Conservation (phyloP, 2,797 vertebrate genomes). For the Trichosurus vulpecula region DNA sequence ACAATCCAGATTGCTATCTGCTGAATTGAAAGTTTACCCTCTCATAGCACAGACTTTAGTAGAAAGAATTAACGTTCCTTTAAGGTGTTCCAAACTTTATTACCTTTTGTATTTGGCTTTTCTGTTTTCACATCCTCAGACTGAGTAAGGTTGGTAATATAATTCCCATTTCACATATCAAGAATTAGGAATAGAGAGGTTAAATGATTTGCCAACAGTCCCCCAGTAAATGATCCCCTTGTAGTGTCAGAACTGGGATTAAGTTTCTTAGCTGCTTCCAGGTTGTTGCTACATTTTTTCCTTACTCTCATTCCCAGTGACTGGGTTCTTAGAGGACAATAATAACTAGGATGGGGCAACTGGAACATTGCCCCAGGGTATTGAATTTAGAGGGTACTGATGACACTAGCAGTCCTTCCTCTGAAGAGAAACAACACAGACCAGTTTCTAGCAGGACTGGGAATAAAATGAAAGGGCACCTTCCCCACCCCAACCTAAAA, state of each 20-base stretch:
- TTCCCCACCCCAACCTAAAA: not conserved
- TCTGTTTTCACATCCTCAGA: not conserved
- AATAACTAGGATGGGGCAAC: not conserved
- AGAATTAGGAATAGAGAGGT: not conserved
- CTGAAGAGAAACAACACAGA: not conserved
- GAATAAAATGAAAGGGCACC: not conserved
- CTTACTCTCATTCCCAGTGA: not conserved
- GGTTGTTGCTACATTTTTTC: not conserved
- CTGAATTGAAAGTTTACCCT: not conserved
- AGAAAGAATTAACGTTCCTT: not conserved
- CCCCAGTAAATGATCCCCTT: not conserved
- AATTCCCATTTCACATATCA: not conserved
- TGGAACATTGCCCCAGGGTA: not conserved
- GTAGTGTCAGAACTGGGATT: constrained; percentile 24
- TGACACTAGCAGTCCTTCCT: not conserved
- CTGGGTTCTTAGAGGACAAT: not conserved
- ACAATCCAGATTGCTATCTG: not conserved
- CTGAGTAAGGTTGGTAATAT: not conserved
- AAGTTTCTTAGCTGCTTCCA: not conserved
- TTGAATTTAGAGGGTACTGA: not conserved
- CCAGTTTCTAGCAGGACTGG: not conserved
- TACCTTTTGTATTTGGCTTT: not conserved
- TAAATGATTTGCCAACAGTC: not conserved
- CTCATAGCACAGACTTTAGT: not conserved
- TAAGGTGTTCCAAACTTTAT: constrained; percentile 4